These are phyloP conservation scores for Callimorpha dominula DNA, from an alignment of 2,888 invertebrate species.

Conservation along the genomic window DNA sequence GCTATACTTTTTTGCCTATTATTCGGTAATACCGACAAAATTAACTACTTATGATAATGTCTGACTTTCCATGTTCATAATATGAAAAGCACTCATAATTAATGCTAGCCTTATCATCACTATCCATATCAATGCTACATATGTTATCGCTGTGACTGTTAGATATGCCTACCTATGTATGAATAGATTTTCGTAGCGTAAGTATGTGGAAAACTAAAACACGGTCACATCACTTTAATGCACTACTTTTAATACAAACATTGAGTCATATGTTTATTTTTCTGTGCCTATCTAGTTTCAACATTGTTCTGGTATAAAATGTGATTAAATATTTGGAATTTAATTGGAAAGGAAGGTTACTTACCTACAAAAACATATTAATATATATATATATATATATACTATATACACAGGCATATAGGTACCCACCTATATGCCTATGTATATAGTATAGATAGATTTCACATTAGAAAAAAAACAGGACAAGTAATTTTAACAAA, in stretches of 20 bases:
- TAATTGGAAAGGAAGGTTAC: not conserved
- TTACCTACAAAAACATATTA: not conserved
- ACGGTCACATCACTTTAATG: conserved; percentile 47
- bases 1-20: not conserved
- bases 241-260: conserved; percentile 27
- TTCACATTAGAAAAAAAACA: no score
- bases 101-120: conserved; percentile 40
- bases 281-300: not conserved
- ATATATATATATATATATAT: not conserved
- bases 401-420: not conserved
- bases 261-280: conserved; percentile 16
- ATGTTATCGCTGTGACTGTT: conserved; percentile 40
- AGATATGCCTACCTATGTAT: conserved; percentile 29
- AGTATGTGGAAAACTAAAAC: conserved; percentile 50
- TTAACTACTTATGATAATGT: conserved; percentile 20
- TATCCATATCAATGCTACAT: conserved; percentile 33
- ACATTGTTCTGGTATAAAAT: not conserved
- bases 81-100: conserved; percentile 45
- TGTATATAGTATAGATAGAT: no score
- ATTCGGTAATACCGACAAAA: not conserved
- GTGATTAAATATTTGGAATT: not conserved
- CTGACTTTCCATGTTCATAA: conserved; percentile 29
- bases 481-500: no score
- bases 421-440: no score
- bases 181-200: conserved; percentile 37